Evolutionary conservation across 2,797 vertebrate genomes (phyloP).

Genomic region (Pelobates cultripes): DNA sequence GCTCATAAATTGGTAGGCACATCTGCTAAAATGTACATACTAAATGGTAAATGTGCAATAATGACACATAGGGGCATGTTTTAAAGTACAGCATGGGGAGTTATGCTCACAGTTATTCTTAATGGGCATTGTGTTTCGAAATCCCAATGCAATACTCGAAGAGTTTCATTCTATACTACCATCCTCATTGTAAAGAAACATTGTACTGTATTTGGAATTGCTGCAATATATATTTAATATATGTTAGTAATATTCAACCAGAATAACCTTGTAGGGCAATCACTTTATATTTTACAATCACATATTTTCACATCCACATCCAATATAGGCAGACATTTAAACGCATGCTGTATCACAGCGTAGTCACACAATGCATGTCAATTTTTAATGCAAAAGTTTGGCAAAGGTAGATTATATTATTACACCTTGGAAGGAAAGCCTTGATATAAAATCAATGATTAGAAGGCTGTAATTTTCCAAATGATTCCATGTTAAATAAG

Average conservation of each 20-base stretch:
- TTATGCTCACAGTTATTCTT: constrained; percentile 42
- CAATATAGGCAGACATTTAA: background rate
- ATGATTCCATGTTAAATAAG: no score
- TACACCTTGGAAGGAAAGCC: no score
- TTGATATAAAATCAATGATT: no score
- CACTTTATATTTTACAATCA: background rate
- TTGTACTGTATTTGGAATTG: constrained; percentile 31
- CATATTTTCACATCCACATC: background rate
- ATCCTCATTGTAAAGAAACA: constrained; percentile 32
- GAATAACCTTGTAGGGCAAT: constrained; percentile 21
- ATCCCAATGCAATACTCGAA: constrained; percentile 37
- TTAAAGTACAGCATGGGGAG: constrained; percentile 32
- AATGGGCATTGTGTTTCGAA: constrained; percentile 30
- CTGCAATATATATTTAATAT: constrained; percentile 47
- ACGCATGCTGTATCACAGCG: background rate
- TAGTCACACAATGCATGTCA: background rate
- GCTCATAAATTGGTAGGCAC: constrained; percentile 44
- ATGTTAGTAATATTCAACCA: constrained; percentile 31
- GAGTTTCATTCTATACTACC: constrained; percentile 25
- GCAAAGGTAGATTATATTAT: no score
- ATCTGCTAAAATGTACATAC: constrained; percentile 54
- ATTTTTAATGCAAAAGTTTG: no score
- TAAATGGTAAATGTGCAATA: constrained; percentile 50
- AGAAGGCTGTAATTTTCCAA: no score
- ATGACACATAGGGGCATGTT: constrained; percentile 46